Evolutionary conservation across 2,797 vertebrate genomes (phyloP).

Genomic region (Sciurus vulgaris): DNA sequence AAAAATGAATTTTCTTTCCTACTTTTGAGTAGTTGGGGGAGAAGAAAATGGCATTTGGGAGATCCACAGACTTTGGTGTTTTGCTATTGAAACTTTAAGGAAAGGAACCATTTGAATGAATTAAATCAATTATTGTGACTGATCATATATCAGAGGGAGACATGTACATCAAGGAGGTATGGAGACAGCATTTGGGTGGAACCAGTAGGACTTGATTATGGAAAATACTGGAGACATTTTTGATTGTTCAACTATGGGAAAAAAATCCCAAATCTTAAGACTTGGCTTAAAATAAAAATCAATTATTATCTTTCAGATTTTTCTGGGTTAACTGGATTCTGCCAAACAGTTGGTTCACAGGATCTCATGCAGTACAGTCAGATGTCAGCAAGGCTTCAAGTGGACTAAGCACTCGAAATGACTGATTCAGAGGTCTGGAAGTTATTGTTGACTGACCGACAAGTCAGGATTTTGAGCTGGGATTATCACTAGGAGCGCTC

Average conservation of each 20-base stretch:
- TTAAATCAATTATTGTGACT: neutral
- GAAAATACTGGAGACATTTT: neutral
- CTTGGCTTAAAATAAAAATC: neutral
- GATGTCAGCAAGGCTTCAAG: neutral
- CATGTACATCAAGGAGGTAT: neutral
- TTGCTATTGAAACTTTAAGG: conserved; percentile 19
- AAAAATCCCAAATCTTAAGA: neutral
- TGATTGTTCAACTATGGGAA: neutral
- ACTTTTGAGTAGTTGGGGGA: neutral
- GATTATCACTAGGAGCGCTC: neutral
- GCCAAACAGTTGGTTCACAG: neutral
- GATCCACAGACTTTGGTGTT: neutral
- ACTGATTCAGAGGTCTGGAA: neutral
- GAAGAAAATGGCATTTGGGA: neutral
- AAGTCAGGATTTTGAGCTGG: neutral
- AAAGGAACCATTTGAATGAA: neutral
- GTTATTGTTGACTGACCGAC: too few relatives aligned
- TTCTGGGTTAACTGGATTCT: neutral
- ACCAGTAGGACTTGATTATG: neutral
- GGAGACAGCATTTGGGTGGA: neutral
- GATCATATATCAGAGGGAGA: neutral
- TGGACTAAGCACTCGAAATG: neutral
- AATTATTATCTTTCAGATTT: neutral
- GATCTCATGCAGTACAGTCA: neutral
- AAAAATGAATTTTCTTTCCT: neutral